phyloP scores from a whole-genome alignment of 2,888 invertebrate genomes.

The Spodoptera exigua region DNA sequence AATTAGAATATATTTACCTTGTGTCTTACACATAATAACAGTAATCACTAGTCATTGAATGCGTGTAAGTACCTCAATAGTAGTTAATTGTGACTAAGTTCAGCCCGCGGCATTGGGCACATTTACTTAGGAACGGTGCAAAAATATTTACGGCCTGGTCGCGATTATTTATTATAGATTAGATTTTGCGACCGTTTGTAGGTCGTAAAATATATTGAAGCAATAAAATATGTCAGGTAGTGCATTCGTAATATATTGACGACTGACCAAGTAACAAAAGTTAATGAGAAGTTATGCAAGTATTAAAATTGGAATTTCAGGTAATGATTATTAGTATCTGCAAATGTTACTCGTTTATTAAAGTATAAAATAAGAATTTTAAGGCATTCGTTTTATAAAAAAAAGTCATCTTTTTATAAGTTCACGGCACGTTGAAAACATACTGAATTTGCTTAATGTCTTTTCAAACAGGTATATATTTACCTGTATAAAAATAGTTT shows the following conservation, averaged over 20 bases:
- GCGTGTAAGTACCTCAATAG: constrained; percentile 10
- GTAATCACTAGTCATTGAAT: constrained; percentile 36
- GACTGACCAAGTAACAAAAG: too few relatives aligned
- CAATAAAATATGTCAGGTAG: constrained; percentile 19
- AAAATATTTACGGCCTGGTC: constrained; percentile 39
- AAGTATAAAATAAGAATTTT: too few relatives aligned
- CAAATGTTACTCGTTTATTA: too few relatives aligned
- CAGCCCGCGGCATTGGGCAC: constrained; percentile 28
- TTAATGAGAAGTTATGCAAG: too few relatives aligned
- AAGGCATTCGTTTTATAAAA: too few relatives aligned
- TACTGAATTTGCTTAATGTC: too few relatives aligned
- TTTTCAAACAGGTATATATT: too few relatives aligned
- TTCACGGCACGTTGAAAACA: too few relatives aligned
- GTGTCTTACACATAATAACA: constrained; percentile 30
- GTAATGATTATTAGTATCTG: too few relatives aligned
- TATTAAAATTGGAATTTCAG: too few relatives aligned
- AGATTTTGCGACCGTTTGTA: constrained; percentile 28
- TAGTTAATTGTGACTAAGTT: constrained; percentile 29
- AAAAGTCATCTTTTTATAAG: too few relatives aligned
- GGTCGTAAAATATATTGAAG: constrained; percentile 25
- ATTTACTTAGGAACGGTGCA: constrained; percentile 32
- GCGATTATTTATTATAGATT: constrained; percentile 47
- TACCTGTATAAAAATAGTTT: not conserved
- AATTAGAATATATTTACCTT: constrained; percentile 29
- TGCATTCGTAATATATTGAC: not conserved